phyloP scores from a whole-genome alignment of 2,113 vertebrate genomes.

The Laticauda laticaudata region DNA sequence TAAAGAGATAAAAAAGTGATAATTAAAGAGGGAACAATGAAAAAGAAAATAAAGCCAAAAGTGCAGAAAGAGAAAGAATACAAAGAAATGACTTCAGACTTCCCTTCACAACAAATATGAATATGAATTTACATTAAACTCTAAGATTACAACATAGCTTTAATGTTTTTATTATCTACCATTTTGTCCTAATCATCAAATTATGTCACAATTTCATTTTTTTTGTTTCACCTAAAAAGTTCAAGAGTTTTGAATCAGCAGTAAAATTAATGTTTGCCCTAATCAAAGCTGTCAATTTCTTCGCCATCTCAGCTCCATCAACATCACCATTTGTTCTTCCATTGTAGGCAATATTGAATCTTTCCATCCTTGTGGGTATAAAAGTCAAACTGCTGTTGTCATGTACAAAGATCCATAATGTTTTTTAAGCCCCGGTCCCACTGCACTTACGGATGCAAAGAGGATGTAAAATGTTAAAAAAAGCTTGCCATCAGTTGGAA shows the following conservation, averaged over 20 bases:
- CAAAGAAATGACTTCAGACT: background rate
- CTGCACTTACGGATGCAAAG: too few relatives aligned
- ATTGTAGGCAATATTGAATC: background rate
- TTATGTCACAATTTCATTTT: background rate
- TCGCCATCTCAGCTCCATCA: background rate
- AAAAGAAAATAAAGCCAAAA: background rate
- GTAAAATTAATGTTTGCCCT: too few relatives aligned
- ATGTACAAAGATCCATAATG: background rate
- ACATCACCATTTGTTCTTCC: background rate
- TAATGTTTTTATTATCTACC: background rate
- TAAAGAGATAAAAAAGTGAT: background rate
- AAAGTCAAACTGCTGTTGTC: background rate
- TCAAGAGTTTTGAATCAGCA: background rate
- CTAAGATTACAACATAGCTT: background rate
- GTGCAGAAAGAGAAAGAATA: background rate
- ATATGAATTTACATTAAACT: background rate
- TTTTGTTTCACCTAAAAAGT: background rate
- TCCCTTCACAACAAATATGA: background rate
- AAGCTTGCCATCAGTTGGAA: too few relatives aligned
- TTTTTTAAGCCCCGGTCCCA: background rate
- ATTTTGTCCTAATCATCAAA: background rate
- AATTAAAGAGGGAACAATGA: background rate
- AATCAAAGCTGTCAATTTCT: background rate
- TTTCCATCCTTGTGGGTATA: background rate
- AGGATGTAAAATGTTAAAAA: too few relatives aligned